Evolutionary conservation across 1,140 invertebrate genomes (phyloP), one percentile per base, ranked within the genome.

Genomic region (Drosophila trapezifrons): DNA sequence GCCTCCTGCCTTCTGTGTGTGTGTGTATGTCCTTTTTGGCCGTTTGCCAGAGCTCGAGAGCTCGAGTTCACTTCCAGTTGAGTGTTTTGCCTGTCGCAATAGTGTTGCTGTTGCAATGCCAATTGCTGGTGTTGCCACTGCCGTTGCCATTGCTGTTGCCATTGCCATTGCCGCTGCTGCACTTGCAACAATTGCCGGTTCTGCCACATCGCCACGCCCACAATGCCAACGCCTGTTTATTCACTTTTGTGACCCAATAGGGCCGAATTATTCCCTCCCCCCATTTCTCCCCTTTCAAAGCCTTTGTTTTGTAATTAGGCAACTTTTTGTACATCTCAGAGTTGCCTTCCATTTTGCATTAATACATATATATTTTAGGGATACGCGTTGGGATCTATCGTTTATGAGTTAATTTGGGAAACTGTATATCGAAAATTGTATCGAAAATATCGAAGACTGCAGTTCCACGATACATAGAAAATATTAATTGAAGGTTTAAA

Each of bases 51-150:
- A 67, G 59, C 51, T 32, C 29, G 29, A 32, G 51, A 49, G 69
- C 66, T 74, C 73, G 79, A 82, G 62, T 82, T 77, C 76, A 79
- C 76, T 84, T 84, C 77, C 78, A 80, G 78, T 81, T 76, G 75
- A 75, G 74, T 79, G 82, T 87, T 78, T 80, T 73, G 62, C 65
- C 71, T 60, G 59, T 85, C 62, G 72, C 60, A 51, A 38, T 64
- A 56, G 62, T 76, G 67, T 70, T 43, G 72, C 57, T 38, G 59
- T 47, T 65, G 40, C 57, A 62, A 20, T 22, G 18, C 4, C 40
- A 43, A 18, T 37, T 54, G n/a, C 29, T 32, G 29, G 29, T 32
- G 29, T 32, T 32, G 27, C 18, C 27, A 22, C 20, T 63, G 37
- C 8, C 62, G 77, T 32, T 66, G 22, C 20, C 27, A n/a, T 46